Evolutionary conservation across 2,113 vertebrate species (phyloP), one percentile per base, ranked within the genome.

Genomic region (Tinamus guttatus): DNA sequence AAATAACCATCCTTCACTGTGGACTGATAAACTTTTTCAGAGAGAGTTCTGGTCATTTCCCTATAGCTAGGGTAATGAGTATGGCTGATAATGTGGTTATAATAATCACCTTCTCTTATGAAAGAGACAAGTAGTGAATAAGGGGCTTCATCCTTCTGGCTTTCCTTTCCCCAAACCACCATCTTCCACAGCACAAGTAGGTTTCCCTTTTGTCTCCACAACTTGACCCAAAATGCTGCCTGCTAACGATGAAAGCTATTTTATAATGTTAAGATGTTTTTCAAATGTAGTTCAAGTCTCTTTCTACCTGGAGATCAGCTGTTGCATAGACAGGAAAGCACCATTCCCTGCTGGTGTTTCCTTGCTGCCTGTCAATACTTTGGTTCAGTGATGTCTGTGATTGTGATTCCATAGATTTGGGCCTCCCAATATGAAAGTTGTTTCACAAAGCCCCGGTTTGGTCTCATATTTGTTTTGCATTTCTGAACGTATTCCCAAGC

Each of bases 371-470:
- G 34, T 98, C 97, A 98, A 94, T 97, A 98, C 13, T 89, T 59
- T 3, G 94, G 96, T 30, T 97, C 97, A 7, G 94, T 95, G 65
- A 98, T 43, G 4, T 99, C 96, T 1, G 99, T 99, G 60, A 95
- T 5, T 3, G 20, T 64, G 4, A 16, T 43, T 28, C 98, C 94
- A 0, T 94, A 84, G 77, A 97, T 51, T 14, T 78, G 80, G 54
- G 96, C 78, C 95, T 99, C 99, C 99, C 99, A 99, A 40, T 98
- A 96, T 3, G 96, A 98, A 47, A 99, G 98, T 97, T 99, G 98
- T 54, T 97, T 87, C 59, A 99, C 98, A 87, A 99, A 98, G 28
- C 97, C 98, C 1, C 96, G 92, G 77, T 98, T 98, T 6, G 98
- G 99, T 49, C 98, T 97, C 96, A 98, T 96, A 92, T 95, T 97